Evolutionary conservation across 2,888 invertebrate species (phyloP), one percentile per base, ranked within the genome.

Genomic region (Agrilus cyanescens): DNA sequence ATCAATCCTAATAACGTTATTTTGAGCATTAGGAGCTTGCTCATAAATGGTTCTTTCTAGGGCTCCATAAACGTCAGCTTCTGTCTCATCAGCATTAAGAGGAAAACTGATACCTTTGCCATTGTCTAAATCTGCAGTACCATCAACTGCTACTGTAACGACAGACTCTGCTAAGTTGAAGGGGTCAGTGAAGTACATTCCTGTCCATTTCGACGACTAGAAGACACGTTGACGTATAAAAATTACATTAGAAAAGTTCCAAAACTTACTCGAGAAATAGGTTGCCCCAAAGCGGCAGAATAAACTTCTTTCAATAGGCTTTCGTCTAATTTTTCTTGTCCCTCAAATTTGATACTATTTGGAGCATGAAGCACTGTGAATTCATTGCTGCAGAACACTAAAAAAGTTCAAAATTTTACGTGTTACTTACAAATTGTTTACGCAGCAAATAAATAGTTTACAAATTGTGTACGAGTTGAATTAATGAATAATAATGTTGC

Each of bases 131-230:
- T 66, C 70, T 14, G 71, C 63, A 2, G 82, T 68, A 31, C 86
- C 88, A 64, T 85, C 82, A 37, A 87, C 70, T 37, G 76, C 75
- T 10, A 87, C 67, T 32, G 75, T 75, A 12, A 85, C 78, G 2
- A 80, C 71, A 30, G 78, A 80, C 61, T 83, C 78, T n/a, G 86
- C 80, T 37, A 82, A 72, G 46, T 74, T 68, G 54, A 88, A 87
- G 1, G 85, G 85, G 66, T 84, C 74, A 4, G 62, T 66, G 32
- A 87, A 73, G 42, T 68, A 71, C 50, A 88, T 61, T 12, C 83
- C 85, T 51, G 71, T 67, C 85, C 86, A 87, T 50, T 75, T 70
- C 12, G 76, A 73, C 55, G 73, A 75, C 73, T 79, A 57, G 34
- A 59, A 56, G 45, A 41, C 35, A 38, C 38, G 15, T 31, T 16